A percentile compares a stretch with the other conserved stretches of the same genome.
Evolutionary conservation across 2,888 invertebrate species (phyloP).

Genomic region (Diogma glabrata): DNA sequence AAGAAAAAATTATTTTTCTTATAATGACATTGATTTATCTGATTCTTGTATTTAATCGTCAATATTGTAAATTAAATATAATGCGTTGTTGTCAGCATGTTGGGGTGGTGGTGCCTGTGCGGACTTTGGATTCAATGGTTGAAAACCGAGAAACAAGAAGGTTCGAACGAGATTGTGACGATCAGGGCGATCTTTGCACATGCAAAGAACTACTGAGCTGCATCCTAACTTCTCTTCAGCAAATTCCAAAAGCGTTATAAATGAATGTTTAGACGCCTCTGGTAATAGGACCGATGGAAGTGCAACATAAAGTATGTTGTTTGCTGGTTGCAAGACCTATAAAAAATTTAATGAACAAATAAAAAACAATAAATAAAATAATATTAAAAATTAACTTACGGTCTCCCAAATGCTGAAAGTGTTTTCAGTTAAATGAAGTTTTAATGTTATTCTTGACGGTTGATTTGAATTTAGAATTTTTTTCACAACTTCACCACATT

Average conservation of each 20-base stretch:
- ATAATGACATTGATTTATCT: slow-evolving; percentile 4
- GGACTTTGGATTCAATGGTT: slow-evolving; percentile 72
- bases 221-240: slow-evolving; percentile 87
- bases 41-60: slow-evolving; percentile 31
- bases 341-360: background rate
- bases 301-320: slow-evolving; percentile 75
- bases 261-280: slow-evolving; percentile 90
- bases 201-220: slow-evolving; percentile 62
- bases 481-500: slow-evolving; percentile 41
- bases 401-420: slow-evolving; percentile 77
- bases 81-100: slow-evolving; percentile 41
- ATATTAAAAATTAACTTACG: slow-evolving; percentile 36
- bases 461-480: slow-evolving; percentile 58
- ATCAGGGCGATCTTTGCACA: slow-evolving; percentile 72
- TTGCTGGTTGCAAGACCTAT: slow-evolving; percentile 36
- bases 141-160: slow-evolving; percentile 95
- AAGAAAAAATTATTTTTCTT: too few species aligned
- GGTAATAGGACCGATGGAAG: slow-evolving; percentile 76
- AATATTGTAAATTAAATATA: slow-evolving; percentile 39
- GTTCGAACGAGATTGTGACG: slow-evolving; percentile 81
- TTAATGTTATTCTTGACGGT: slow-evolving; percentile 60
- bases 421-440: slow-evolving; percentile 65
- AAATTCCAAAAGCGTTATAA: slow-evolving; percentile 86
- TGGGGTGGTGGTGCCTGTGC: slow-evolving; percentile 51
- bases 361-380: background rate